phyloP scores from a whole-genome alignment of 2,888 invertebrate genomes.

The Petrolisthes manimaculis region DNA sequence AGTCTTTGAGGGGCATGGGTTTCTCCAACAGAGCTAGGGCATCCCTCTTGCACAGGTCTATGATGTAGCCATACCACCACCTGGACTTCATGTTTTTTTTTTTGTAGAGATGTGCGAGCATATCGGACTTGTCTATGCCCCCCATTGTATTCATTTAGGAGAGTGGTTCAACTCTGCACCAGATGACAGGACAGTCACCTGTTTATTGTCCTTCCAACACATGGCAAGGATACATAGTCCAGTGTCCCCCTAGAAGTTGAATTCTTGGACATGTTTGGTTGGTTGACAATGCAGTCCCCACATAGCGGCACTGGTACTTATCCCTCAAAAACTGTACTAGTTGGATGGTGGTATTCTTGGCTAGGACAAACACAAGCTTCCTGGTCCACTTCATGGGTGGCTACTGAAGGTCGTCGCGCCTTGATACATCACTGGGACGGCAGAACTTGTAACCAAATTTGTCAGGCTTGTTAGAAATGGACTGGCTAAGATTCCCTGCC shows the following conservation, averaged over 20 bases:
- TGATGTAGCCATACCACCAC: slow-evolving; percentile 27
- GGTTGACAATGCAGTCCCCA: slow-evolving; percentile 19
- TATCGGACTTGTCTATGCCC: slow-evolving; percentile 22
- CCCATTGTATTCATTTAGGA: slow-evolving; percentile 26
- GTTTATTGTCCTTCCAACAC: slow-evolving; percentile 39
- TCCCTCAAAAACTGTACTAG: slow-evolving; percentile 5
- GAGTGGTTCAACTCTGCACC: slow-evolving; percentile 25
- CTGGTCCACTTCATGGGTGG: background rate
- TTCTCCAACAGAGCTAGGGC: slow-evolving; percentile 5
- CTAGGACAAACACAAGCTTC: background rate
- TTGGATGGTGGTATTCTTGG: slow-evolving; percentile 12
- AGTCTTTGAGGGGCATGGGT: slow-evolving; percentile 1
- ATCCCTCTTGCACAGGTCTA: slow-evolving; percentile 30
- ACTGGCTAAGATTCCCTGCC: slow-evolving; percentile 15
- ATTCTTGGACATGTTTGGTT: slow-evolving; percentile 8
- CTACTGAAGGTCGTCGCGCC: slow-evolving; percentile 24
- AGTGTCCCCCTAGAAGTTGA: background rate
- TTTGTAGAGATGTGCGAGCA: slow-evolving; percentile 40
- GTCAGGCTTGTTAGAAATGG: slow-evolving; percentile 22
- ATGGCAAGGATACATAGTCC: slow-evolving; percentile 34
- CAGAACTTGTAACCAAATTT: slow-evolving; percentile 45
- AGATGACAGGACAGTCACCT: slow-evolving; percentile 31
- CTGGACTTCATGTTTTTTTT: slow-evolving; percentile 33
- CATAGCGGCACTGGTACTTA: background rate
- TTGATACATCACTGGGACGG: slow-evolving; percentile 40